Percentiles rank a stretch among this genome's conserved stretches.
phyloP scores from a whole-genome alignment of 1,140 invertebrate genomes.

The Sycophaga agraensis region DNA sequence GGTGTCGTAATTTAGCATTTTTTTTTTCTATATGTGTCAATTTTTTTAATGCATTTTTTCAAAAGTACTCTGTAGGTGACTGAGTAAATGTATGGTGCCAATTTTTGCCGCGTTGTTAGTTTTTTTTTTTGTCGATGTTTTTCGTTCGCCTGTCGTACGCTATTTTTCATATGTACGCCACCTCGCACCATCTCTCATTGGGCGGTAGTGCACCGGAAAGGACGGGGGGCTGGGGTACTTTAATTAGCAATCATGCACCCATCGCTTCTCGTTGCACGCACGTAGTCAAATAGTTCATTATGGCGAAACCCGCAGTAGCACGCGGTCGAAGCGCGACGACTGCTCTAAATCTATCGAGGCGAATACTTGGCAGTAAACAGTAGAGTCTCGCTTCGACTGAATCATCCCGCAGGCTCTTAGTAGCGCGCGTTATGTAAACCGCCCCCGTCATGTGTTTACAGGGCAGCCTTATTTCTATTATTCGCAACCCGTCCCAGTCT shows the following conservation, averaged over 20 bases:
- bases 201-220: too few relatives aligned
- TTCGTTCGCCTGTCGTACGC: neutral
- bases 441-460: conserved; percentile 40
- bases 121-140: neutral
- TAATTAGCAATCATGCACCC: neutral
- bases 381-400: too few relatives aligned
- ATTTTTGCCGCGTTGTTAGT: neutral
- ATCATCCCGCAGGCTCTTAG: too few relatives aligned
- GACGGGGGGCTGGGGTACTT: neutral
- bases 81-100: too few relatives aligned
- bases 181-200: neutral
- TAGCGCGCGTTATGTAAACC: conserved; percentile 17
- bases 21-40: neutral
- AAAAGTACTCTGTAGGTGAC: too few relatives aligned
- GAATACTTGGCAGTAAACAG: too few relatives aligned
- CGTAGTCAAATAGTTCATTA: neutral
- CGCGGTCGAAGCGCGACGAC: too few relatives aligned
- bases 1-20: neutral
- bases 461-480: conserved; percentile 53
- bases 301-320: too few relatives aligned
- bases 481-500: conserved; percentile 57
- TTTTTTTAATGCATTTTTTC: conserved; percentile 2
- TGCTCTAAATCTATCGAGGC: too few relatives aligned
- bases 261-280: neutral
- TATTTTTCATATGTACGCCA: neutral